Evolutionary conservation across 2,113 vertebrate genomes (phyloP).

Genomic region (Phoenicopterus ruber): DNA sequence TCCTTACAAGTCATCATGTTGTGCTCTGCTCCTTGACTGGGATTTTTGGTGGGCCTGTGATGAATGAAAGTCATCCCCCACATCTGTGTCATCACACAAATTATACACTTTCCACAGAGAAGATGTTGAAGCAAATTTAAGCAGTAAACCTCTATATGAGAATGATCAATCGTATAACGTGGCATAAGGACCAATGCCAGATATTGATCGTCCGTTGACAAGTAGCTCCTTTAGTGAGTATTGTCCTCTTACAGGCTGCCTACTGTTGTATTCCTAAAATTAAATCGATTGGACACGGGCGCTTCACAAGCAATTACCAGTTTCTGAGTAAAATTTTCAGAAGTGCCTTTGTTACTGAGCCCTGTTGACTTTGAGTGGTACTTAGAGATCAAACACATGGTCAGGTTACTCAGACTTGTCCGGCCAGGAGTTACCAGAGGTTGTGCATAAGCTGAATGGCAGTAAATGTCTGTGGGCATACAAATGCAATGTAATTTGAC

Average conservation of each 20-base stretch:
- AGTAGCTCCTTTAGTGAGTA: neutral
- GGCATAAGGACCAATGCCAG: neutral
- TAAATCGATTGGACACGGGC: neutral
- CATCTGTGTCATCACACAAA: neutral
- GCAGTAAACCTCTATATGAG: neutral
- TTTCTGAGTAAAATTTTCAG: neutral
- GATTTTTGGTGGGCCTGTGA: neutral
- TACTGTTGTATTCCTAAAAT: neutral
- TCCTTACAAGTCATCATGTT: neutral
- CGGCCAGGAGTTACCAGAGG: neutral
- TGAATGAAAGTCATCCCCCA: neutral
- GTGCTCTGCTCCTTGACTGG: neutral
- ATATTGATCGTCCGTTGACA: neutral
- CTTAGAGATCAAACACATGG: neutral
- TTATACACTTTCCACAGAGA: neutral
- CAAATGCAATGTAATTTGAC: neutral
- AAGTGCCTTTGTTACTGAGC: neutral
- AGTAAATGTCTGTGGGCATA: neutral
- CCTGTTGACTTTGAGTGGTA: neutral
- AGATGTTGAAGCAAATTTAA: neutral
- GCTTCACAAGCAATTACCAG: neutral
- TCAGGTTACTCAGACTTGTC: neutral
- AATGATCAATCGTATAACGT: rapidly evolving
- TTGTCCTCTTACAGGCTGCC: neutral
- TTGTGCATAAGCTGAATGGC: neutral